Evolutionary conservation across 2,113 vertebrate species (phyloP), one percentile per base, ranked within the genome.

Genomic region (Prunella himalayana): DNA sequence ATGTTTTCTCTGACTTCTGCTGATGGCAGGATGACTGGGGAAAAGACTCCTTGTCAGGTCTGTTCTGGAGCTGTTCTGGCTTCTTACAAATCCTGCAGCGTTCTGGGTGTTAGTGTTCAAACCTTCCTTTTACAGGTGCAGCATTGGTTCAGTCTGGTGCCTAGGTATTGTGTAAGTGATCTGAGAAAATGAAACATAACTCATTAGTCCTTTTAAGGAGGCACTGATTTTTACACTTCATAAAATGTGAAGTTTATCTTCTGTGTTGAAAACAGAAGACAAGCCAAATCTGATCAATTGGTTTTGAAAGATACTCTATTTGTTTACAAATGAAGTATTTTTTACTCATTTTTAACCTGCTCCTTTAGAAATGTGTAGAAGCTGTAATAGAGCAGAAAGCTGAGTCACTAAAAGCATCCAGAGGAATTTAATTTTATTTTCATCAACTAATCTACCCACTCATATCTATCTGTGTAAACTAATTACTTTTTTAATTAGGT

Each of bases 401-500:
- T 27, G 68, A 94, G 72, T 81, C 80, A 86, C 88, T 93, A 75
- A 92, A 94, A 96, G 76, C 79, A 94, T 95, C 71, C 77, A 93
- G 79, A 96, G 76, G 56, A 90, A 90, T 90, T 90, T 90, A 8
- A 83, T 92, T 78, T 96, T 95, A 95, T 95, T 96, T 97, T 96
- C 51, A 90, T 96, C 92, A 95, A 90, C 88, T 90, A 70, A 95
- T 94, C 87, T 95, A 92, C 83, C 88, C 88, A 83, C 85, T 94
- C 85, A 78, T 28, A 93, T 96, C 87, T 94, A 75, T 96, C 93
- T 95, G 44, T 86, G 90, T 96, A 97, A 97, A 94, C 93, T 93
- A 97, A 96, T 97, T 97, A 96, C 88, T 94, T 95, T 95, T 92
- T 95, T 82, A 96, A 97, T 96, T 96, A 97, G 86, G 81, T 89